Evolutionary conservation across 2,797 vertebrate genomes (phyloP), one percentile per base, ranked within the genome.

Genomic region (Pseudochaenichthys georgianus): DNA sequence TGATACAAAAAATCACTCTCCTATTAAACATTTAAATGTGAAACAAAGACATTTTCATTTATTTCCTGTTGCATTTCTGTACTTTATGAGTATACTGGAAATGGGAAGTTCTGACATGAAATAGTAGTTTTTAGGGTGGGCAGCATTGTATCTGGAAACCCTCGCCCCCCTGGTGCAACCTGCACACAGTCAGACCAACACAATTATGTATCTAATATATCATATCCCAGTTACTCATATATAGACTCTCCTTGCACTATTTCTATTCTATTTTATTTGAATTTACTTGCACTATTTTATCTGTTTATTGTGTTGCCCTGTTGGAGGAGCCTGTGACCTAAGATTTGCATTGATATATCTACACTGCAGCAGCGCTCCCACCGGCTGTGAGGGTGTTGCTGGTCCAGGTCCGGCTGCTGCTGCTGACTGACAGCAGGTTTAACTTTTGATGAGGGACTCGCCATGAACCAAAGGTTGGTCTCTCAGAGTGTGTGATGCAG

Each of bases 361-460:
- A 5, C 28, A 28, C 28, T 28, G 28, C 28, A 71, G 57, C 79
- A 61, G 81, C 86, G 72, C 66, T 68, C 77, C 77, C 67, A 47
- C 60, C 81, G 81, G 83, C 89, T 89, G 89, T 89, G 87, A 88
- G 86, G 82, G 82, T 72, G 72, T 81, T 80, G 74, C 80, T 73
- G n/a, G 23, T 77, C 70, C 78, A 63, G 73, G 59, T 74, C 70
- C 3, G 66, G 34, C 34, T 38, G 46, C 34, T 3, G 51, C 69
- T 50, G 68, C 1, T 84, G 88, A 93, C 83, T 86, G 90, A 90
- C 91, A 91, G 88, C 59, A 1, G 45, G n/a, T 68, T 94, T 84
- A 94, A 94, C 93, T 89, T 92, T 94, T 93, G 79, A 94, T 91
- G 91, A 93, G 83, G 67, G 85, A 90, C 86, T 88, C 55, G 63